These are phyloP conservation scores for Phataginus tricuspis DNA, from an alignment of 2,797 vertebrate species.

Conservation along the genomic window DNA sequence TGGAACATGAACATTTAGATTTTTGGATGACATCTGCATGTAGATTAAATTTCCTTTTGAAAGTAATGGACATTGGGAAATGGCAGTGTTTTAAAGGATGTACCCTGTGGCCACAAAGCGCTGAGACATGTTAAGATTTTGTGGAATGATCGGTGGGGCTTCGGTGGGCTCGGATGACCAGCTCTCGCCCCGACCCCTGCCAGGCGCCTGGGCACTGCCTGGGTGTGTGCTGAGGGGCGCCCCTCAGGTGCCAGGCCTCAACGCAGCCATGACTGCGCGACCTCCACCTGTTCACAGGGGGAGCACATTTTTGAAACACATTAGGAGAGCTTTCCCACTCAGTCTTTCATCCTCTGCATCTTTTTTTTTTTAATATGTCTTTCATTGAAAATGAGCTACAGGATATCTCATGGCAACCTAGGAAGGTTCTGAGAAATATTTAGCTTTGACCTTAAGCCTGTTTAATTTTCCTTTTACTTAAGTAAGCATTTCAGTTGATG, in stretches of 20 bases:
- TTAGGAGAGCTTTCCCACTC: not conserved
- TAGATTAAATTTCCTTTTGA: conserved; percentile 14
- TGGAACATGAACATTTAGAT: not conserved
- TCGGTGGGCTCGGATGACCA: not conserved
- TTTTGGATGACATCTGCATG: not conserved
- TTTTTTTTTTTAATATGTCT: not conserved
- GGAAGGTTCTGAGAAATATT: conserved; percentile 29
- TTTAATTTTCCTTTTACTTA: conserved; percentile 34
- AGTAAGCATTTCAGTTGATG: conserved; percentile 24
- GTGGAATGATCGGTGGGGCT: not conserved
- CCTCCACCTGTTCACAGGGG: not conserved
- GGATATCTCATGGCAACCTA: conserved; percentile 22
- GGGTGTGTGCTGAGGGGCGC: not conserved
- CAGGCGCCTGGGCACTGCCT: not conserved
- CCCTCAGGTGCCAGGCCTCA: not conserved
- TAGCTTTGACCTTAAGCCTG: conserved; percentile 33
- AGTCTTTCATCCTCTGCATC: not conserved
- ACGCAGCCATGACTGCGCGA: no score
- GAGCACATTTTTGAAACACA: not conserved
- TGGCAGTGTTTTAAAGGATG: not conserved
- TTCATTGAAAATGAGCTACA: conserved; percentile 14
- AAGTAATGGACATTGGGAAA: not conserved
- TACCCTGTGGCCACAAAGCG: not conserved
- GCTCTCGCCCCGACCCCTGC: not conserved
- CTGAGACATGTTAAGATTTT: not conserved